Base-by-base conservation (phyloP, 2,888 invertebrate genomes). In the Theretra japonica region DNA sequence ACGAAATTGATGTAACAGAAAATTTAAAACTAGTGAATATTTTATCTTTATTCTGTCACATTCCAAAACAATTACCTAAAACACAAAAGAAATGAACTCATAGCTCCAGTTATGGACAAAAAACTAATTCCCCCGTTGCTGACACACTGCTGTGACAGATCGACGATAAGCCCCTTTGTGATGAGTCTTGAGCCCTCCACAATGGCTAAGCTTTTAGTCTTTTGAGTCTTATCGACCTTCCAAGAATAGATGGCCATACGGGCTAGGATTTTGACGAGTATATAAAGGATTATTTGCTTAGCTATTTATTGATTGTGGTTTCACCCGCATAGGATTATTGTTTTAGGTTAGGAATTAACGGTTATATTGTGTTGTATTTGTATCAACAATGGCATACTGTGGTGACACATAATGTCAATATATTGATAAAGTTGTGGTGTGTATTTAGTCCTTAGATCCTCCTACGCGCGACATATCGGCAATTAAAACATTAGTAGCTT, bases 131-230 rank as follows among this genome's bases (percentile, higher is more conserved):
- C 17, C 65, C 17, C 65, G 48, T 17, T 48, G 65, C 65, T 65
- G 65, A 65, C 48, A 41, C 15, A 65, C 23, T 65, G 65, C 65
- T 65, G 65, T 65, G 65, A 48, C 65, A 65, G 65, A 65, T 65
- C 65, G 41, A 2, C 65, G 65, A 65, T 65, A 65, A 65, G 48
- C 23, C 65, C 48, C 23, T 65, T 65, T 65, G 65, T 65, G 41
- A 65, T 65, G 65, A 48, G 48, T 48, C 65, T 65, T 65, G 4
- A 65, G 48, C 48, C 48, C 65, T 41, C 65, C 65, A 48, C 65
- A 48, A 65, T 65, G 41, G 65, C 23, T 65, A 65, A 65, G 41
- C 65, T 48, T 65, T 48, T 48, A 65, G 48, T 41, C 65, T 65
- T 60, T 60, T 23, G 41, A 65, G 65, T 23, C 65, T 48, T 23